phyloP scores from a whole-genome alignment of 2,888 invertebrate genomes.

The Dicranocentrus wangi region DNA sequence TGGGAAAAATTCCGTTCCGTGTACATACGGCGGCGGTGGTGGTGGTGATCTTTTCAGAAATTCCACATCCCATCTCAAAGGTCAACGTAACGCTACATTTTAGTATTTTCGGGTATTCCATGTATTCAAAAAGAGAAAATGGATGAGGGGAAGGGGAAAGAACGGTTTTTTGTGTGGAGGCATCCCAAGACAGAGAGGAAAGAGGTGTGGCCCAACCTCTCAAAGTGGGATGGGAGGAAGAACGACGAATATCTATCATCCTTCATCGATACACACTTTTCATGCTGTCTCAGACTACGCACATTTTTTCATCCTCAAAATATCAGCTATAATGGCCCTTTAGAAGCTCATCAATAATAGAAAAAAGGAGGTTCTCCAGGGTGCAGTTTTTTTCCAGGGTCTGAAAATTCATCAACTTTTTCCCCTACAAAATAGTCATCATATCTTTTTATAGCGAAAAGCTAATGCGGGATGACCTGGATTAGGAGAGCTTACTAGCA shows the following conservation, averaged over 20 bases:
- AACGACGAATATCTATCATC: constrained; percentile 52
- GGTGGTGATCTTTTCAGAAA: constrained; percentile 23
- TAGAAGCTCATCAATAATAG: constrained; percentile 64
- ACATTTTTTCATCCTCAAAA: constrained; percentile 7
- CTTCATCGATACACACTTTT: constrained; percentile 30
- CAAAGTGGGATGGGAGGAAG: constrained; percentile 48
- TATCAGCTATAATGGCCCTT: constrained; percentile 55
- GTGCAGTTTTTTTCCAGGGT: constrained; percentile 52
- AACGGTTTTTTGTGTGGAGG: not conserved
- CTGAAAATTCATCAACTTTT: constrained; percentile 19
- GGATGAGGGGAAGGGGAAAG: not conserved
- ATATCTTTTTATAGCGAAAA: too few relatives aligned
- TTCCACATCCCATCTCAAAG: too few relatives aligned
- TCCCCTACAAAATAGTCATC: too few relatives aligned
- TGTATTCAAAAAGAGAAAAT: constrained; percentile 33
- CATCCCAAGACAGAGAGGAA: not conserved
- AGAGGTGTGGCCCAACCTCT: constrained; percentile 55
- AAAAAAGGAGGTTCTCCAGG: constrained; percentile 53
- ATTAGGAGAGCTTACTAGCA: too few relatives aligned
- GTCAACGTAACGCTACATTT: constrained; percentile 15
- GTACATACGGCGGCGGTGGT: too few relatives aligned
- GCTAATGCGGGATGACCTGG: too few relatives aligned
- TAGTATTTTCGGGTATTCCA: not conserved
- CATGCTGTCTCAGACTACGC: too few relatives aligned
- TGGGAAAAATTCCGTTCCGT: too few relatives aligned